phyloP scores from a whole-genome alignment of 2,113 vertebrate species.

The Hippocampus comes region DNA sequence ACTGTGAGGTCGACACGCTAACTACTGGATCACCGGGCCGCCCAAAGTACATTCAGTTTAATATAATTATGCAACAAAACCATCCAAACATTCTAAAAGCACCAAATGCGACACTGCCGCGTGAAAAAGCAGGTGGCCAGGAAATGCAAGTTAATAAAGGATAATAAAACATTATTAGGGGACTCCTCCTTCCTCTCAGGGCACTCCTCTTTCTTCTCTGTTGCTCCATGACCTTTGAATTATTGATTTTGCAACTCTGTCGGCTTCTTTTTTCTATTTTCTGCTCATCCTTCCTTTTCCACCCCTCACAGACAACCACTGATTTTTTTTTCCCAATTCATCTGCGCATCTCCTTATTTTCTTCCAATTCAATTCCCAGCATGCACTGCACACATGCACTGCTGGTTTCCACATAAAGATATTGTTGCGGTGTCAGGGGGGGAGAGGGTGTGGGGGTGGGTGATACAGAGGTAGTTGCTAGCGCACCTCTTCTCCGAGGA shows the following conservation, averaged over 20 bases:
- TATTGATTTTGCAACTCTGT: conserved; percentile 58
- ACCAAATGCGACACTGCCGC: conserved; percentile 23
- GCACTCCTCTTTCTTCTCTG: conserved; percentile 14
- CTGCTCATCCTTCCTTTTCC: conserved; percentile 2
- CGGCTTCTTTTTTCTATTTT: conserved; percentile 1
- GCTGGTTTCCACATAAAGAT: conserved; percentile 47
- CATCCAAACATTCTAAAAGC: background rate
- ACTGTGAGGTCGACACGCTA: too few species aligned
- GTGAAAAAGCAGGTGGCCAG: conserved; percentile 28
- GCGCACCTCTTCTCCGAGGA: conserved; percentile 39
- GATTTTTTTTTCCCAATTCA: background rate
- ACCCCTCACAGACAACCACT: background rate
- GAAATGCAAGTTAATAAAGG: conserved; percentile 29
- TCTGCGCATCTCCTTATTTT: background rate
- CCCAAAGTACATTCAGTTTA: background rate
- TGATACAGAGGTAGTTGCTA: conserved; percentile 59
- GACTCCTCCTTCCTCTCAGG: background rate
- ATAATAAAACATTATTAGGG: conserved; percentile 35
- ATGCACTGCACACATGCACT: background rate
- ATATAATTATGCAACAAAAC: background rate
- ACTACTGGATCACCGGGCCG: too few species aligned
- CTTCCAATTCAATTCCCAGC: background rate
- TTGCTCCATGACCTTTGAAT: conserved; percentile 60
- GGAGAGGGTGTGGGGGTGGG: conserved; percentile 54
- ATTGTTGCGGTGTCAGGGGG: conserved; percentile 64